These are phyloP conservation scores for Drosophila guanche DNA, from an alignment of 1,140 invertebrate species.

Conservation along the genomic window DNA sequence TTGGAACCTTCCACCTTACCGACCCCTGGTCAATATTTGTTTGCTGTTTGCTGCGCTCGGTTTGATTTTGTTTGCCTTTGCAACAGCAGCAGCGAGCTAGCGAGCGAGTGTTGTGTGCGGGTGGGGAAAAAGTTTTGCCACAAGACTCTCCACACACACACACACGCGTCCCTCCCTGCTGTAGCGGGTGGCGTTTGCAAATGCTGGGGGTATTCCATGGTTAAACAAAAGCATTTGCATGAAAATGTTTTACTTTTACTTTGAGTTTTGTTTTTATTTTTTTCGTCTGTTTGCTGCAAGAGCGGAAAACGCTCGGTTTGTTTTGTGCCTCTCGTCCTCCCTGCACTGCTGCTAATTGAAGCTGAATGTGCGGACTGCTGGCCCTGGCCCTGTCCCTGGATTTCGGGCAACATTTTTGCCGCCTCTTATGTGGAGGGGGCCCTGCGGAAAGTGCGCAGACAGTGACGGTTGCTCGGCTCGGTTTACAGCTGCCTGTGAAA, in stretches of 20 bases:
- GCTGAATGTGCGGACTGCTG: slow-evolving; percentile 19
- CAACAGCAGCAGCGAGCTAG: slow-evolving; percentile 15
- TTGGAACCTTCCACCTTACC: slow-evolving; percentile 3
- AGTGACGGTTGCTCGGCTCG: background rate
- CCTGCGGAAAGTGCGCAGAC: slow-evolving; percentile 21
- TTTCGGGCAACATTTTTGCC: too few relatives aligned
- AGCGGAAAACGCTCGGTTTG: slow-evolving; percentile 35
- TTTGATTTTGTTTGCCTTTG: slow-evolving; percentile 74
- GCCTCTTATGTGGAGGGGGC: background rate
- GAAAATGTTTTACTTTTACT: slow-evolving; percentile 78
- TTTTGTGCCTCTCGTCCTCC: slow-evolving; percentile 32
- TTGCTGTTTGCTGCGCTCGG: slow-evolving; percentile 71
- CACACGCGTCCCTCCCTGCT: background rate
- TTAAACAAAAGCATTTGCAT: slow-evolving; percentile 78
- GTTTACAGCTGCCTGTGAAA: slow-evolving; percentile 47
- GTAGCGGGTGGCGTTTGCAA: slow-evolving; percentile 40
- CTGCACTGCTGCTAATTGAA: slow-evolving; percentile 61
- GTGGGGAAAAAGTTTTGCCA: slow-evolving; percentile 64
- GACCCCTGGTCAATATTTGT: slow-evolving; percentile 72
- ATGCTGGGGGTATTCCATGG: slow-evolving; percentile 74
- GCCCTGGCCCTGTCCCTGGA: background rate
- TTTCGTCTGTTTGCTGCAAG: background rate
- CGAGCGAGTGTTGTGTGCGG: slow-evolving; percentile 13
- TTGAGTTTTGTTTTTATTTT: slow-evolving; percentile 51
- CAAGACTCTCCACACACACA: slow-evolving; percentile 53